Conservation (phyloP, 2,797 vertebrate genomes). For the Muscicapa comitata region DNA sequence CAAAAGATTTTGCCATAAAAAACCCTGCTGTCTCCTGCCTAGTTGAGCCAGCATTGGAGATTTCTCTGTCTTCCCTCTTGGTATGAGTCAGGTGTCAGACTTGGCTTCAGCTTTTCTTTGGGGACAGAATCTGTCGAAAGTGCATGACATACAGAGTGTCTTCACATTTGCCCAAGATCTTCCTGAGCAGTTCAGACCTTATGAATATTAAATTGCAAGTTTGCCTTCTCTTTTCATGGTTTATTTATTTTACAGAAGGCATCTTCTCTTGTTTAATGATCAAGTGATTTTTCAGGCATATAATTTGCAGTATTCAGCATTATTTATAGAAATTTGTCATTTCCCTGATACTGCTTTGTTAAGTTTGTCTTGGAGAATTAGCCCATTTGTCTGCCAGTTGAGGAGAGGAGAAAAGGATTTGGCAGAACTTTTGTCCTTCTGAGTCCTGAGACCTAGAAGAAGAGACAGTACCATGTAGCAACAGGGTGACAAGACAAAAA, state of each 20-base stretch:
- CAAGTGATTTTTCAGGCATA: not conserved
- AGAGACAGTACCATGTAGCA: not conserved
- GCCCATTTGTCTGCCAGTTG: not conserved
- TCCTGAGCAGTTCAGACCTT: not conserved
- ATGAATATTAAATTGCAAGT: not conserved
- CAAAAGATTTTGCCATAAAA: slow-evolving; percentile 49
- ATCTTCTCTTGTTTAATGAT: not conserved
- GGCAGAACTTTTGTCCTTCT: not conserved
- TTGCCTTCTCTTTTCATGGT: not conserved
- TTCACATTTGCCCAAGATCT: not conserved
- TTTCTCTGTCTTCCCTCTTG: slow-evolving; percentile 15
- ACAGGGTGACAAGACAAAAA: not conserved
- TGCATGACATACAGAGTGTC: not conserved
- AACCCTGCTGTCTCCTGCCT: slow-evolving; percentile 21
- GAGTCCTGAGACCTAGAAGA: not conserved
- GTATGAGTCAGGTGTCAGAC: not conserved
- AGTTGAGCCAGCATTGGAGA: not conserved
- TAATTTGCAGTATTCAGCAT: not conserved
- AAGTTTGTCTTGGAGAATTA: not conserved
- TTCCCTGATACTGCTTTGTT: not conserved
- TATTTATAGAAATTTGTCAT: not conserved
- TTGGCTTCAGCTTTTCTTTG: not conserved
- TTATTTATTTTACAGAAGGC: slow-evolving; percentile 14
- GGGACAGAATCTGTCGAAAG: not conserved
- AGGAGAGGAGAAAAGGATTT: not conserved